Percentiles rank a stretch among this genome's conserved stretches.
phyloP scores from a whole-genome alignment of 2,113 vertebrate species.

The Hyperopisus bebe region DNA sequence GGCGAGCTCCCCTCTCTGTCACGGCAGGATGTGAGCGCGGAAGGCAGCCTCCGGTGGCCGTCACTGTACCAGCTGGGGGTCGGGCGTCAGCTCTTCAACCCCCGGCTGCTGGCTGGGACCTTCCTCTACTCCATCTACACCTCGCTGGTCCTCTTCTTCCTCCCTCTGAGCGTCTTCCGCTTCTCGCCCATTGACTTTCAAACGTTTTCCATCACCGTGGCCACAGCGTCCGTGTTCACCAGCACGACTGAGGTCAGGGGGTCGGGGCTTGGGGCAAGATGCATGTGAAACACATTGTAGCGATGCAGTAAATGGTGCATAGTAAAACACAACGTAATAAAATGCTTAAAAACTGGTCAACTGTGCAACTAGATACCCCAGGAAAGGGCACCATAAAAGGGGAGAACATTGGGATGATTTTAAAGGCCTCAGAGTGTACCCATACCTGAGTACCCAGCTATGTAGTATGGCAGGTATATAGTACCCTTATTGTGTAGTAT shows the following conservation, averaged over 20 bases:
- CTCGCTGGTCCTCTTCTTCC: slow-evolving; percentile 73
- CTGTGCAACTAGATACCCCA: background rate
- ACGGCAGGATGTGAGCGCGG: slow-evolving; percentile 70
- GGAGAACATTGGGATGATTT: background rate
- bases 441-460: too few species aligned
- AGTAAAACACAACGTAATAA: background rate
- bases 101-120: slow-evolving; percentile 48
- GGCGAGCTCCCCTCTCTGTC: background rate
- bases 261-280: background rate
- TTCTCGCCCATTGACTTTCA: slow-evolving; percentile 65
- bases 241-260: slow-evolving; percentile 69
- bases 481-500: too few species aligned
- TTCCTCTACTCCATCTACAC: slow-evolving; percentile 64
- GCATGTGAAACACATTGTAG: background rate
- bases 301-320: background rate
- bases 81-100: slow-evolving; percentile 69
- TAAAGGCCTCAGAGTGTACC: background rate
- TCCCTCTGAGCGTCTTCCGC: slow-evolving; percentile 58
- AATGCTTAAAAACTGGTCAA: background rate
- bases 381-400: background rate
- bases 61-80: slow-evolving; percentile 70
- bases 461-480: too few species aligned
- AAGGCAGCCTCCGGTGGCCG: slow-evolving; percentile 65
- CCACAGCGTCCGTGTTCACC: slow-evolving; percentile 61
- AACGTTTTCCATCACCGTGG: slow-evolving; percentile 67